Evolutionary conservation across 1,140 invertebrate genomes (phyloP).

Genomic region (Lepidurus arcticus): DNA sequence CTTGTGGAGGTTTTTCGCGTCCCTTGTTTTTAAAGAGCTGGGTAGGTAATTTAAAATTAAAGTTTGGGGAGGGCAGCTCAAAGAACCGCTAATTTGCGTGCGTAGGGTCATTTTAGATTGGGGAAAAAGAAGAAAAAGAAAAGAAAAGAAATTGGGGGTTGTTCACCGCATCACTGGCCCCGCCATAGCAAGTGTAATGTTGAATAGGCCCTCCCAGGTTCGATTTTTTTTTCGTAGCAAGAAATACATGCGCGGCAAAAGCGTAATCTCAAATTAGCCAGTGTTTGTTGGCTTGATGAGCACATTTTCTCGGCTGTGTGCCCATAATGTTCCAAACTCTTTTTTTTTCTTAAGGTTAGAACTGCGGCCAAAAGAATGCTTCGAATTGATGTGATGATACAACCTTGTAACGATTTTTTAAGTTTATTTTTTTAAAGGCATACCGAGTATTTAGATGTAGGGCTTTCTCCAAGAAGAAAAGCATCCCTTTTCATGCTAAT

Average conservation of each 20-base stretch:
- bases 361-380: neutral
- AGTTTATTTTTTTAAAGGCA: neutral
- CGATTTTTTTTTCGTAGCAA: neutral
- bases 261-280: constrained; percentile 16
- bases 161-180: neutral
- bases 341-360: neutral
- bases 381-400: neutral
- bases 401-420: neutral
- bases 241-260: constrained; percentile 11
- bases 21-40: neutral
- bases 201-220: neutral
- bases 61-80: constrained; percentile 3
- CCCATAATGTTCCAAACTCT: neutral
- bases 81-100: constrained; percentile 17
- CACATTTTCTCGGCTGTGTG: constrained; percentile 21
- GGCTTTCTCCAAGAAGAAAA: neutral
- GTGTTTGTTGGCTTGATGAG: constrained; percentile 18
- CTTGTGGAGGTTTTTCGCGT: neutral
- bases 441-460: neutral
- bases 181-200: constrained; percentile 21
- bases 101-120: constrained; percentile 11
- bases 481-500: constrained; percentile 8
- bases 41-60: constrained; percentile 17
- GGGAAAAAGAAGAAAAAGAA: neutral
- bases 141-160: neutral